Evolutionary conservation across 2,113 vertebrate species (phyloP), one percentile per base, ranked within the genome.

Genomic region (Andinoacara biseriatus): DNA sequence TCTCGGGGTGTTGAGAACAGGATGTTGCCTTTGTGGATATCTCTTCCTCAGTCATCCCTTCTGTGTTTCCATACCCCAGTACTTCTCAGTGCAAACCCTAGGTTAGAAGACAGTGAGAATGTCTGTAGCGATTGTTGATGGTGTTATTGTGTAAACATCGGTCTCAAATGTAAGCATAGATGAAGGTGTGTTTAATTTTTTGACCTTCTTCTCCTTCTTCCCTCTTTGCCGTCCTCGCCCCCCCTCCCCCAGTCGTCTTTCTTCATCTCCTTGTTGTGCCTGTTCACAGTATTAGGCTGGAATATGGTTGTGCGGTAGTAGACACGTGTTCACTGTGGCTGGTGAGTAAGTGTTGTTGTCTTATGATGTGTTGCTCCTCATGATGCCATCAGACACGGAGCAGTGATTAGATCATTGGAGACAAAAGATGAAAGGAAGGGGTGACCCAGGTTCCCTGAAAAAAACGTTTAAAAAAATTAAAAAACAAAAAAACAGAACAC

Each of bases 281-380:
- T 81, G 91, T 92, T 93, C 91, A 92, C 93, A 93, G 94, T 95
- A 93, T 91, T 92, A 93, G 90, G 89, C 88, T 92, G 92, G 93
- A 91, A 78, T 93, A 91, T 93, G 94, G 92, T 95, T 86, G 93
- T 94, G 94, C 86, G 92, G 92, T 95, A 91, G 92, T 95, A 94
- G 92, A 94, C 92, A 89, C 91, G 83, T 95, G 69, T 92, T 79
- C 81, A 82, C 84, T 94, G 87, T 87, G 93, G 77, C 93, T 57
- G 79, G 79, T 91, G 79, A 90, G 86, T 93, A 52, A 62, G 80
- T 92, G 86, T 92, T 82, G 91, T 93, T 26, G 80, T 93, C 86
- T 78, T 86, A 80, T 82, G 88, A 89, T 89, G 75, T 78, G 58
- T 90, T 77, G 90, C 92, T 91, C 87, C 84, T 87, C 29, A 29